Conservation (phyloP, 2,888 invertebrate species). For the Lochmaea crataegi region DNA sequence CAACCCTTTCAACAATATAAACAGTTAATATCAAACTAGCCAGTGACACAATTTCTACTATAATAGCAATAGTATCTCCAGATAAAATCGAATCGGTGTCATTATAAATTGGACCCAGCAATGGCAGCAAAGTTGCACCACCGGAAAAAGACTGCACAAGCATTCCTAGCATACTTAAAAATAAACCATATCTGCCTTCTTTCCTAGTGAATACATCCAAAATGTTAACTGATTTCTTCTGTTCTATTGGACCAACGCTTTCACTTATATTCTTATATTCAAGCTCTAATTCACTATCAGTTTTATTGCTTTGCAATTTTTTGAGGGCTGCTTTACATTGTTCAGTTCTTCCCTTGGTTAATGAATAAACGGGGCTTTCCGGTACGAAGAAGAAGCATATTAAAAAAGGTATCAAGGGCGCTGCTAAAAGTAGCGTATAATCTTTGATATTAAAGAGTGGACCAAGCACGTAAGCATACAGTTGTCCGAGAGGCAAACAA, state of each 20-base stretch:
- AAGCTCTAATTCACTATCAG: neutral
- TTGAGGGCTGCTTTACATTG: constrained; percentile 2
- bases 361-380: constrained; percentile 4
- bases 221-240: neutral
- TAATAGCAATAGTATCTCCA: constrained; percentile 7
- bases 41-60: neutral
- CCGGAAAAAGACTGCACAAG: neutral
- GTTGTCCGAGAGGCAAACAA: constrained; percentile 8
- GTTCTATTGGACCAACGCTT: neutral
- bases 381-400: neutral
- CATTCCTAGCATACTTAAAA: constrained; percentile 9
- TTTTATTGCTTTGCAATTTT: constrained; percentile 3
- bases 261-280: neutral
- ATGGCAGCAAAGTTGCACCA: neutral
- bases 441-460: neutral
- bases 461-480: constrained; percentile 1
- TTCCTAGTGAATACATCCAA: neutral
- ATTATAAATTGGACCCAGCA: constrained; percentile 15
- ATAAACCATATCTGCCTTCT: constrained; percentile 7
- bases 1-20: constrained; percentile 4
- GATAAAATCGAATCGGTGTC: neutral
- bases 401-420: constrained; percentile 3
- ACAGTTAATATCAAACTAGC: neutral
- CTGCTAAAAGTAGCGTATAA: constrained; percentile 5
- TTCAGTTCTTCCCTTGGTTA: neutral